A percentile compares a stretch with the other conserved stretches of the same genome.
Conservation (phyloP, 2,113 vertebrate species). For the Marmota flaviventris region DNA sequence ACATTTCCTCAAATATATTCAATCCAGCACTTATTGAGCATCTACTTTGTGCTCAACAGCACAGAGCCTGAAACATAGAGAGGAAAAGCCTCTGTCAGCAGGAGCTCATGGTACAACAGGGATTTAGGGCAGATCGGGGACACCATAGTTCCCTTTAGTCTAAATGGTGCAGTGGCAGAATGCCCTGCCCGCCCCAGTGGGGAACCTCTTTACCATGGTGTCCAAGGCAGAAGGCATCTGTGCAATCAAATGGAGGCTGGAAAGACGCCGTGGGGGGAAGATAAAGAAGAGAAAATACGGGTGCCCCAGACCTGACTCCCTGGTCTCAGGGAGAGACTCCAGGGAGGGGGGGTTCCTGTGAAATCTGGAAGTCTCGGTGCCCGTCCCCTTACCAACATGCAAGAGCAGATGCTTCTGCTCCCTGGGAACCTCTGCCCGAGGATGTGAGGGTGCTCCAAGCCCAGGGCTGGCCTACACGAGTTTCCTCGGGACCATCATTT, state of each 20-base stretch:
- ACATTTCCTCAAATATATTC: neutral
- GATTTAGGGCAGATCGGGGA: neutral
- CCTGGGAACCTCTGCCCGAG: neutral
- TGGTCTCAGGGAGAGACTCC: neutral
- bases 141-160: constrained; percentile 6
- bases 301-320: neutral
- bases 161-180: constrained; percentile 25
- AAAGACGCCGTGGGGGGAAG: neutral
- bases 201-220: neutral
- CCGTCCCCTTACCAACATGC: neutral
- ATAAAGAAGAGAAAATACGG: neutral
- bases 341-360: neutral
- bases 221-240: neutral
- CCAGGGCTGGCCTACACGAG: neutral
- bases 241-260: neutral
- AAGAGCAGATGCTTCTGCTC: neutral
- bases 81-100: neutral
- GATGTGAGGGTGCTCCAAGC: constrained; percentile 31
- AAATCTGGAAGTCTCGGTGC: neutral
- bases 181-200: neutral
- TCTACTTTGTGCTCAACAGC: neutral
- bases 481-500: constrained; percentile 31
- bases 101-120: neutral
- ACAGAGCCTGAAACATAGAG: neutral
- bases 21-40: neutral